Conservation (phyloP, 2,797 vertebrate genomes). For the Sebastes paucispinis region DNA sequence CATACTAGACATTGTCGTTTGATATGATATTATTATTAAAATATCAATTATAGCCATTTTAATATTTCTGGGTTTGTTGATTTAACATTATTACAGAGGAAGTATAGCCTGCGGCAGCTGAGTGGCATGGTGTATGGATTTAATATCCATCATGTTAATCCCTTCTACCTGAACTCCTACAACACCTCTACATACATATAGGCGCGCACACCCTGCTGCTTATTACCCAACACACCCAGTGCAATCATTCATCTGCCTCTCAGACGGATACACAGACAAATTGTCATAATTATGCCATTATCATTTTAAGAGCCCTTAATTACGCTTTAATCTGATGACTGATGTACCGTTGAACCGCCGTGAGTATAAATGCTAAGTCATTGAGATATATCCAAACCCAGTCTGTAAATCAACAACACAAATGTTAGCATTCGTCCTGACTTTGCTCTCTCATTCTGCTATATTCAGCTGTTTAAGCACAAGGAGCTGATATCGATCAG, state of each 20-base stretch:
- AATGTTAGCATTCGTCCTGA: background rate
- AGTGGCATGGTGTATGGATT: background rate
- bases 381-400: background rate
- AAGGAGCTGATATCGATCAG: background rate
- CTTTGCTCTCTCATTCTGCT: background rate
- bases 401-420: background rate
- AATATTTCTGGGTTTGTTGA: background rate
- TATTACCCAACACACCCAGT: background rate
- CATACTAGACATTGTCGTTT: background rate
- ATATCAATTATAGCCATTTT: background rate
- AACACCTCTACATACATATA: background rate
- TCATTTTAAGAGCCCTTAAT: background rate
- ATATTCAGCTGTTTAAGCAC: background rate
- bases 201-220: background rate
- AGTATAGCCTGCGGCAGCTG: background rate
- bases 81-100: background rate
- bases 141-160: background rate
- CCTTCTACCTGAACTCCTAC: background rate
- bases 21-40: background rate
- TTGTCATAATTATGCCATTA: background rate
- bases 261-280: background rate
- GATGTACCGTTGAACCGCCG: background rate
- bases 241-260: background rate
- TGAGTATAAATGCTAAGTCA: background rate
- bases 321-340: background rate